Base-by-base conservation (phyloP, 1,140 invertebrate species). In the Lordiphosa collinella region DNA sequence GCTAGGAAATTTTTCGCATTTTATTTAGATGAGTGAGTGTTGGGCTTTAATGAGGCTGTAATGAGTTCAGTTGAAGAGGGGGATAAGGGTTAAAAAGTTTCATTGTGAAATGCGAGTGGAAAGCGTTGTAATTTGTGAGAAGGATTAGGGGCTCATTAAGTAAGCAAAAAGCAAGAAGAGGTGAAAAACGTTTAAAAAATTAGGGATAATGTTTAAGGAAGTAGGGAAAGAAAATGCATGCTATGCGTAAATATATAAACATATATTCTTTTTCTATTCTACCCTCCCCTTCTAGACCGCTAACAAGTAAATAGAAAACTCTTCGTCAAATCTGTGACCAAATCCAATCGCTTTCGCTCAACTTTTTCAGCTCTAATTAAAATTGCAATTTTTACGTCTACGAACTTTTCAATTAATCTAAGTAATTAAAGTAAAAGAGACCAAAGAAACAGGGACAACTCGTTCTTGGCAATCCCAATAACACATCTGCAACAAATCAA, bases 401-500 rank as follows among this genome's bases (percentile, higher is more conserved):
- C 6, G 52, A 44, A 52, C 54, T 67, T 71, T 71, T 56, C 57
- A 71, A 62, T 71, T 67, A 62, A 62, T 71, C 52, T 57, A 67
- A 71, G 67, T 71, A 71, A 67, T 71, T 71, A 62, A 62, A 66
- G 53, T 65, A 46, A 48, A 58, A 65, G 47, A 52, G 41, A 14
- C 11, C 12, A 37, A 22, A 22, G 9, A 11, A 36, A 11, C 35
- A 13, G 41, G 8, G 18, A 37, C 25, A 58, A 52, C 53, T 59
- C 61, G 58, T 63, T 53, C 13, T 3, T 10, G 16, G 13, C 6
- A 48, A 46, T 32, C 12, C 25, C 57, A 59, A 56, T 48, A 34
- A 51, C 35, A 62, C 63, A 66, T 67, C 63, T 66, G 56, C 63
- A 62, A 57, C 67, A 62, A 69, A 69, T 69, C 65, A 65, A 69